A percentile compares a stretch with the other conserved stretches of the same genome.
Evolutionary conservation across 2,888 invertebrate species (phyloP).

Genomic region (Entomobrya multifasciata): DNA sequence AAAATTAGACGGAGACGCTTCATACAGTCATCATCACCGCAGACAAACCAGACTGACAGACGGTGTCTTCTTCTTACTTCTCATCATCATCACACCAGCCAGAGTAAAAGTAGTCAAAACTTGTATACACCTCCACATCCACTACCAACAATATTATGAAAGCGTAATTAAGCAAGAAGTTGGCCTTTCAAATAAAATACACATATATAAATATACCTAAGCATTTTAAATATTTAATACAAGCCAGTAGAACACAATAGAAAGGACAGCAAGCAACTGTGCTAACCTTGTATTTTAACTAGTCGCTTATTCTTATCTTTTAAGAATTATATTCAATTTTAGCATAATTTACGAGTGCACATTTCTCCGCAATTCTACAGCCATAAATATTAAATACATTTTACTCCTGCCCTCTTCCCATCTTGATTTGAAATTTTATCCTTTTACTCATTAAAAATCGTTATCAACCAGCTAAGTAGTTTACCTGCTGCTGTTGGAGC

Average conservation of each 20-base stretch:
- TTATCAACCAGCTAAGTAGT: neutral
- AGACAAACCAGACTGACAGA: constrained; percentile 32
- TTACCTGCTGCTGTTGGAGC: neutral
- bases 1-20: neutral
- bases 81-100: neutral
- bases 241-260: neutral
- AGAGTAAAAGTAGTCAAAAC: neutral
- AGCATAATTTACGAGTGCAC: constrained; percentile 3
- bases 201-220: neutral
- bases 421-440: constrained; percentile 9
- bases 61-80: neutral
- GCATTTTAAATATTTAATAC: neutral
- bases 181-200: neutral
- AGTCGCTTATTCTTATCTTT: neutral
- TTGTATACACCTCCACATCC: neutral
- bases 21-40: constrained; percentile 13
- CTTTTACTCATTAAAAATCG: constrained; percentile 3
- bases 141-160: neutral
- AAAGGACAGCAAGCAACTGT: neutral
- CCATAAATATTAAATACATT: constrained; percentile 9
- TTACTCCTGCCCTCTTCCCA: neutral
- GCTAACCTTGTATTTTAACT: neutral
- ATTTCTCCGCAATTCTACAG: constrained; percentile 1
- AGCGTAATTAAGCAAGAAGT: constrained; percentile 16
- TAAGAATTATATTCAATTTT: constrained; percentile 21